Percentiles rank a stretch among this genome's conserved stretches.
Conservation (phyloP, 2,113 vertebrate species). For the Scytalopus superciliaris region DNA sequence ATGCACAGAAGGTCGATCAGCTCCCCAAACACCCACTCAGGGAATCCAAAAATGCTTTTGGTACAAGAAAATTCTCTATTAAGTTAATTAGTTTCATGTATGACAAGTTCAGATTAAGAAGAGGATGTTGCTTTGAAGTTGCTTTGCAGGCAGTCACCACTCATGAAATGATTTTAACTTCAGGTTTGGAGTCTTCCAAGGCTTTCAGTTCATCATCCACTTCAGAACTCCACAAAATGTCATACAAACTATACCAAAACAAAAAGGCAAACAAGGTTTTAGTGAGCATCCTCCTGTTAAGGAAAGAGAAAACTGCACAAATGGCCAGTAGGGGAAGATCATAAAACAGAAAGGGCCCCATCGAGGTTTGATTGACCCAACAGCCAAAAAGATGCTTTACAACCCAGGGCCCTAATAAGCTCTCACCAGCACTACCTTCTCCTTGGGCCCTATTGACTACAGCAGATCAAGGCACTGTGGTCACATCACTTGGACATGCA, state of each 20-base stretch:
- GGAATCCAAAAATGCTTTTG: not conserved
- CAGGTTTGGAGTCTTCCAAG: constrained; percentile 58
- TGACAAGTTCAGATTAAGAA: constrained; percentile 6
- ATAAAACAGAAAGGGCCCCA: not conserved
- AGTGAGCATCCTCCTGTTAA: not conserved
- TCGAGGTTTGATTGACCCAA: not conserved
- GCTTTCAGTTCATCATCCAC: constrained; percentile 52
- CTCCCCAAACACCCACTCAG: not conserved
- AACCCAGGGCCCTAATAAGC: not conserved
- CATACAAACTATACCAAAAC: constrained; percentile 56
- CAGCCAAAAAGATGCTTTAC: not conserved
- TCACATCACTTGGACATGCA: not conserved
- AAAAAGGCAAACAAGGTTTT: not conserved
- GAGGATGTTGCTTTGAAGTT: not conserved
- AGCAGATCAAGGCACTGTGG: not conserved
- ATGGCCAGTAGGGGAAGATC: not conserved
- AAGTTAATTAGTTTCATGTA: constrained; percentile 19
- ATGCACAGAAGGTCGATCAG: not conserved
- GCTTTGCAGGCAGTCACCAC: not conserved
- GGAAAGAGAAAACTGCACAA: not conserved
- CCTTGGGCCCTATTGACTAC: not conserved
- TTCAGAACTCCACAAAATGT: constrained; percentile 64
- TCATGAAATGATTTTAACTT: constrained; percentile 72
- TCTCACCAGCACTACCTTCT: not conserved
- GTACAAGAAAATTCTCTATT: constrained; percentile 31